A percentile compares a stretch with the other conserved stretches of the same genome.
These are phyloP conservation scores for Acronicta aceris DNA, from an alignment of 2,888 invertebrate species.

Conservation along the genomic window DNA sequence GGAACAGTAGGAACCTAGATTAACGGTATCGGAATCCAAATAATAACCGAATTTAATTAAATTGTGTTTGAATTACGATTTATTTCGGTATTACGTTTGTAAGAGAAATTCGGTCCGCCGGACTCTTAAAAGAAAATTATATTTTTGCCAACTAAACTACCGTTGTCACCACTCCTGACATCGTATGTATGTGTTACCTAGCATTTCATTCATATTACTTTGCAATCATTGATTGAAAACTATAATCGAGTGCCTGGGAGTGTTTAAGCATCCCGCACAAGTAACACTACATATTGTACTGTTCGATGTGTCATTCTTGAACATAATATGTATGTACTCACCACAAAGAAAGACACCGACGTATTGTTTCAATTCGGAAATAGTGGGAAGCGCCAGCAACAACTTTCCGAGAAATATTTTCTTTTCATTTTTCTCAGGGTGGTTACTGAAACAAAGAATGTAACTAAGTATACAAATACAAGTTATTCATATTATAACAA, in stretches of 20 bases:
- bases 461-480: constrained; percentile 1
- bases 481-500: neutral
- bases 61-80: no score
- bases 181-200: no score
- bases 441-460: constrained; percentile 58
- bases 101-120: no score
- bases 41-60: no score
- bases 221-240: constrained; percentile 7
- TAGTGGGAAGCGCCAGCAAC: constrained; percentile 61
- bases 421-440: constrained; percentile 54
- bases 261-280: constrained; percentile 8
- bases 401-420: constrained; percentile 56
- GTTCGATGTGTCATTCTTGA: constrained; percentile 17
- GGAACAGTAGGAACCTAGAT: no score
- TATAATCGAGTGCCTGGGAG: constrained; percentile 7
- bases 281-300: constrained; percentile 34
- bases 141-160: no score
- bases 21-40: no score
- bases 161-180: no score
- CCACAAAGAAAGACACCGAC: constrained; percentile 75
- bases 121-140: no score
- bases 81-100: no score
- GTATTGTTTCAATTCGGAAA: constrained; percentile 77
- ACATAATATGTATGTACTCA: constrained; percentile 57
- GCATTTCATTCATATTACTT: no score